phyloP scores from a whole-genome alignment of 1,140 invertebrate genomes.

The Neodiprion pinetum region DNA sequence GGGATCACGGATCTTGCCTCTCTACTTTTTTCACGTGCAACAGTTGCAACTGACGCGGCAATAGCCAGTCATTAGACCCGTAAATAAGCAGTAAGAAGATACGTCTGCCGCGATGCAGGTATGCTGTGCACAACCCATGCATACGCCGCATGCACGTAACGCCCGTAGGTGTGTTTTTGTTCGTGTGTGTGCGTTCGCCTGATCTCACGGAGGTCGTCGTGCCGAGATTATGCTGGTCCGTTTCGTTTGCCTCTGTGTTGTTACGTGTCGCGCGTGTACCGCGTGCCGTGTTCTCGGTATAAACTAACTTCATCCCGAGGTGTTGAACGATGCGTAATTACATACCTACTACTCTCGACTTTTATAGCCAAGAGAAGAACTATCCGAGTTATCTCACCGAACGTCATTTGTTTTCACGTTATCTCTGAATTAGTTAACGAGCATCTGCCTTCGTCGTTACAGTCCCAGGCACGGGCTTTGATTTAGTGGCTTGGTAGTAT shows the following conservation, averaged over 20 bases:
- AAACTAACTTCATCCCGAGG: not conserved
- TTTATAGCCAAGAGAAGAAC: not conserved
- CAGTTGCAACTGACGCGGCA: not conserved
- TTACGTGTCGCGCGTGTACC: not conserved
- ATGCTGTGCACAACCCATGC: no score
- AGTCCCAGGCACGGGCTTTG: no score
- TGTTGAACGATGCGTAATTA: conserved; percentile 3
- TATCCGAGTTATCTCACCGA: not conserved
- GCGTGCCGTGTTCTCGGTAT: not conserved
- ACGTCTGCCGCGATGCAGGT: not conserved
- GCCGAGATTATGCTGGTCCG: no score
- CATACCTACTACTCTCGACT: not conserved
- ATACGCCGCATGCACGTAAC: no score
- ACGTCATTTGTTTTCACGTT: not conserved
- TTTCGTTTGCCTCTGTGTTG: no score
- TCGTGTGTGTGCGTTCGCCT: not conserved
- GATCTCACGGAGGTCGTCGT: not conserved
- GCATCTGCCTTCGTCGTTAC: not conserved
- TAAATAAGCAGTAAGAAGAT: not conserved
- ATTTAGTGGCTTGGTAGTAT: no score
- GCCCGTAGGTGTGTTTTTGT: no score
- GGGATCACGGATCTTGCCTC: not conserved
- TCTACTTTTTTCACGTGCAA: not conserved
- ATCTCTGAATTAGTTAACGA: not conserved
- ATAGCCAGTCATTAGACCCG: not conserved